Base-by-base conservation (phyloP, 2,888 invertebrate species). In the Graphium colonna region DNA sequence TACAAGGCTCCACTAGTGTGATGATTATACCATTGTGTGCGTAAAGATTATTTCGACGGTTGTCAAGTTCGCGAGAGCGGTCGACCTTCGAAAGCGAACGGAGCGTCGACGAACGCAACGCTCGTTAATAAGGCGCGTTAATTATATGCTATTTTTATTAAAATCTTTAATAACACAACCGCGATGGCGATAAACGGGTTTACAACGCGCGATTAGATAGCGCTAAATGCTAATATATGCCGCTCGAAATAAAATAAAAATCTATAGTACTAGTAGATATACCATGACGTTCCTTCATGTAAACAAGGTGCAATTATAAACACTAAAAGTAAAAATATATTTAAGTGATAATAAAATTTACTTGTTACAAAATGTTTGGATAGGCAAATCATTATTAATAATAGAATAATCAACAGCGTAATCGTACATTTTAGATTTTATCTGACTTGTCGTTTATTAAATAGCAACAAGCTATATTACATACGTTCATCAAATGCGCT, bases 41-140 rank as follows among this genome's bases (percentile, higher is more conserved):
- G 56, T 61, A 60, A 33, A 40, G 54, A 54, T 64, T 62, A 60
- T 60, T 42, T 42, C 8, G 33, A 36, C 53, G 59, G 64, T 60
- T 55, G 52, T 46, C 36, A 58, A 62, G 60, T 63, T 55, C 62
- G 66, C 60, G 38, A 38, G 33, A 77, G 74, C 69, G 79, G 82
- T 56, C 73, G 85, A 77, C 86, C 86, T 86, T 86, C 81, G 67
- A 67, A 71, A 68, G 79, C 79, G 79, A 84, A 77, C 74, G 79
- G 77, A 74, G 77, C 82, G 79, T 84, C 82, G 77, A 72, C 71
- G 56, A 61, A 64, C 65, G 72, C 71, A 70, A 68, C 60, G 68
- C 69, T 65, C 67, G 69, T 73, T 71, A 75, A 72, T 70, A 73
- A 75, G 70, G 69, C 65, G 62, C 65, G 70, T 77, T 75, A 77